Percentiles rank a stretch among this genome's conserved stretches.
Evolutionary conservation across 2,888 invertebrate genomes (phyloP).

Genomic region (Hofmannophila pseudospretella): DNA sequence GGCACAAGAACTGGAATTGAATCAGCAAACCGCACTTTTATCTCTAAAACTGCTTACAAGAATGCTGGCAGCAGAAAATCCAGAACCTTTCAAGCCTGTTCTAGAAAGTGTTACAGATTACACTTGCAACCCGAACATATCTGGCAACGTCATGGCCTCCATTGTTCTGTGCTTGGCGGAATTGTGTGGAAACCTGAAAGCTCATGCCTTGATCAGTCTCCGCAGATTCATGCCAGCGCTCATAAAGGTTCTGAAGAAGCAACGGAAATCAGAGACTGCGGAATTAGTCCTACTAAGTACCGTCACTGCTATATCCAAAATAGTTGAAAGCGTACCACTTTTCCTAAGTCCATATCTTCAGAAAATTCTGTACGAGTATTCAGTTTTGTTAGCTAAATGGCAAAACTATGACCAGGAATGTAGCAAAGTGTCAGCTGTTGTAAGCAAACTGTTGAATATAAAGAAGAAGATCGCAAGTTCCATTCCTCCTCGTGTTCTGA

Average conservation of each 20-base stretch:
- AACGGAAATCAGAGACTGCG: slow-evolving; percentile 78
- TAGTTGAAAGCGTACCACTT: slow-evolving; percentile 87
- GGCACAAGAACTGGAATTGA: slow-evolving; percentile 80
- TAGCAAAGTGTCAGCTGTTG: slow-evolving; percentile 71
- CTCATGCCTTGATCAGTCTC: slow-evolving; percentile 85
- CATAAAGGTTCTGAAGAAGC: slow-evolving; percentile 79
- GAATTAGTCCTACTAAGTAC: slow-evolving; percentile 83
- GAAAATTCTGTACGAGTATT: slow-evolving; percentile 82
- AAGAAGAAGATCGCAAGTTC: slow-evolving; percentile 82
- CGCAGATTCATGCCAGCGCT: slow-evolving; percentile 88
- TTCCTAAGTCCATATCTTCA: slow-evolving; percentile 92
- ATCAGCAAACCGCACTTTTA: slow-evolving; percentile 89
- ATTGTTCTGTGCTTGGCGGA: slow-evolving; percentile 88
- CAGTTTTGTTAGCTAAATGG: slow-evolving; percentile 77
- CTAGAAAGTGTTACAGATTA: slow-evolving; percentile 82
- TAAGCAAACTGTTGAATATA: slow-evolving; percentile 78
- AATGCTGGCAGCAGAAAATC: slow-evolving; percentile 81
- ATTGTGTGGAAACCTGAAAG: slow-evolving; percentile 85
- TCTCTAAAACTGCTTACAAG: slow-evolving; percentile 90
- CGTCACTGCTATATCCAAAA: slow-evolving; percentile 87
- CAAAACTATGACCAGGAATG: slow-evolving; percentile 62
- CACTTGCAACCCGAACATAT: slow-evolving; percentile 66
- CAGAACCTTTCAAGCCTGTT: slow-evolving; percentile 83
- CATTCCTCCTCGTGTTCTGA: slow-evolving; percentile 85
- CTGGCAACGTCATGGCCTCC: slow-evolving; percentile 83